Percentiles rank a stretch among this genome's conserved stretches.
phyloP scores from a whole-genome alignment of 1,140 invertebrate genomes.

The Varroa destructor region DNA sequence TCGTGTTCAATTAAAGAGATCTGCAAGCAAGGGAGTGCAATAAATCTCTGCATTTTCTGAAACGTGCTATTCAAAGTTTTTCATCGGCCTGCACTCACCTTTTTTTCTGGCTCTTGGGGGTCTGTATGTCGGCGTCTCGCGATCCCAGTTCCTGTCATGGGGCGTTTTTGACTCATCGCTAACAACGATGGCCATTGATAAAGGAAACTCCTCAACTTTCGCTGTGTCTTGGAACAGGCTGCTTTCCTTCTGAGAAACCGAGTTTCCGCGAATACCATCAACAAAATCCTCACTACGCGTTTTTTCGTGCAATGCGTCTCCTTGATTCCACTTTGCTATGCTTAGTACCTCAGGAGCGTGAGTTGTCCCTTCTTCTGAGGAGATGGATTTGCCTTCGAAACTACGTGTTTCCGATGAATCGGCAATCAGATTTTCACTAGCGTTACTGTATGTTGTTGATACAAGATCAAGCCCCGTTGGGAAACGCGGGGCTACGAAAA shows the following conservation, averaged over 20 bases:
- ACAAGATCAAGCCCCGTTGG: not conserved
- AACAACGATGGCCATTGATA: slow-evolving; percentile 37
- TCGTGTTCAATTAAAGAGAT: no score
- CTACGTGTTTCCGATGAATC: not conserved
- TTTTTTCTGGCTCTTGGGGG: slow-evolving; percentile 15
- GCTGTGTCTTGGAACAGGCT: slow-evolving; percentile 28
- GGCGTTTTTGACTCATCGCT: slow-evolving; percentile 33
- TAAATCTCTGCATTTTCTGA: no score
- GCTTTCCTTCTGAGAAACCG: not conserved
- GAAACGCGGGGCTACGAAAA: not conserved
- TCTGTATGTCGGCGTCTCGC: slow-evolving; percentile 10
- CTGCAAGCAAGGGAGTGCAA: no score
- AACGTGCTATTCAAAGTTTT: not conserved
- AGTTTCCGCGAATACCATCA: not conserved
- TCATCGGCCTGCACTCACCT: slow-evolving; percentile 11
- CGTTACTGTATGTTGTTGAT: not conserved
- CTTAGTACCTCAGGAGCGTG: slow-evolving; percentile 30
- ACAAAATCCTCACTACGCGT: slow-evolving; percentile 6
- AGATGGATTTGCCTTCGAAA: not conserved
- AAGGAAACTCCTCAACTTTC: slow-evolving; percentile 34
- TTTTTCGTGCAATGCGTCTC: not conserved
- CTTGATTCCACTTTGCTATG: slow-evolving; percentile 17
- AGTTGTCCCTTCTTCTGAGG: slow-evolving; percentile 19
- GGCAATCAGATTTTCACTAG: not conserved
- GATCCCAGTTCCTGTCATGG: slow-evolving; percentile 28